These are phyloP conservation scores for Rhipidura dahli DNA, from an alignment of 2,113 vertebrate species.

Conservation along the genomic window DNA sequence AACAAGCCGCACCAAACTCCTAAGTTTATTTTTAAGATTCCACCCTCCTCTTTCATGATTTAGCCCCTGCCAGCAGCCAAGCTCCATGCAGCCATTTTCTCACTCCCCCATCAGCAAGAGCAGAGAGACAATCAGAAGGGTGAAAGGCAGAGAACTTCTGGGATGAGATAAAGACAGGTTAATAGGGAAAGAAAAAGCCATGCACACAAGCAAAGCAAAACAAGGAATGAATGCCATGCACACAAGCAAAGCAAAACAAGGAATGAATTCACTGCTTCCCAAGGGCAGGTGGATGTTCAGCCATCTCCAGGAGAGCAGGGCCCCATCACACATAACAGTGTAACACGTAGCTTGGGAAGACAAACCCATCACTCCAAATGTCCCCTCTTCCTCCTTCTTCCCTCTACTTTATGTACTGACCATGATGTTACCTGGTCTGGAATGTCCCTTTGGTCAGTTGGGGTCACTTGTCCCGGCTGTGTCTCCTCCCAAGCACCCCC, in stretches of 20 bases:
- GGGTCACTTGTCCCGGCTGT: accelerated
- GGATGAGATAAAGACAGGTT: neutral
- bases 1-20: neutral
- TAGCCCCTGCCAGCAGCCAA: neutral
- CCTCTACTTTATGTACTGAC: accelerated
- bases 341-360: neutral
- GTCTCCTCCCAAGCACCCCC: neutral
- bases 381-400: neutral
- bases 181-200: neutral
- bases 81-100: neutral
- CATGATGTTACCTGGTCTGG: accelerated
- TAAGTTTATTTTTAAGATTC: neutral
- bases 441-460: neutral
- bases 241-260: neutral
- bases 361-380: neutral
- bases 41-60: neutral
- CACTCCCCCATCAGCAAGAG: neutral
- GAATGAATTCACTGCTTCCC: neutral
- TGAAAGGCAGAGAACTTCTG: neutral
- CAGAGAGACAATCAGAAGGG: neutral
- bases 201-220: neutral
- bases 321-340: accelerated
- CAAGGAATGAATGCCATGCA: accelerated
- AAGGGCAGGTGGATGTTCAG: no score
- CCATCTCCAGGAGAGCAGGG: neutral